A percentile compares a stretch with the other conserved stretches of the same genome.
phyloP scores from a whole-genome alignment of 2,888 invertebrate genomes.

The Panzeria rudis region DNA sequence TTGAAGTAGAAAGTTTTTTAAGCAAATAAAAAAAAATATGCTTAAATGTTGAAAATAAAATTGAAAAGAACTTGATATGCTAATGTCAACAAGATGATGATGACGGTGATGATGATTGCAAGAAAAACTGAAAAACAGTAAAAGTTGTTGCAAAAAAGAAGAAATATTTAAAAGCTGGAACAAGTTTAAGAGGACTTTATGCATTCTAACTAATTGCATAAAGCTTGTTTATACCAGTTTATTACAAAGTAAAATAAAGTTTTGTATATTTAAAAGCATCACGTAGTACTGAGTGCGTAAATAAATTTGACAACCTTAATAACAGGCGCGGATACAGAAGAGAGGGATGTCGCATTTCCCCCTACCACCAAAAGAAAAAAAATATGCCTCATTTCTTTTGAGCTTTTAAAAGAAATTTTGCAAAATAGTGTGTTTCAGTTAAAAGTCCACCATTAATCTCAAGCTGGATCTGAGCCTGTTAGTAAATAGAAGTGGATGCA shows the following conservation, averaged over 20 bases:
- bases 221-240: conserved; percentile 24
- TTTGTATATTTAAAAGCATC: background rate
- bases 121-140: background rate
- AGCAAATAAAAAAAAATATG: conserved; percentile 2
- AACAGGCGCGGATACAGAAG: too few relatives aligned
- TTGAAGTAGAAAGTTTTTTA: conserved; percentile 38
- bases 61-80: conserved; percentile 57
- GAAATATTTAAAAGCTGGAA: background rate
- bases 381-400: too few relatives aligned
- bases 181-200: conserved; percentile 19
- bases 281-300: background rate
- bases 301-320: background rate
- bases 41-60: conserved; percentile 48
- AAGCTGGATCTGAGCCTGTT: too few relatives aligned
- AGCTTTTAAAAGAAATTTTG: too few relatives aligned
- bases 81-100: conserved; percentile 62
- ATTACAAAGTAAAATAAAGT: background rate
- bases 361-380: too few relatives aligned
- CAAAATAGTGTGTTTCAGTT: too few relatives aligned
- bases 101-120: background rate
- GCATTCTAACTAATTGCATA: conserved; percentile 53
- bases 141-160: conserved; percentile 3
- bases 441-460: too few relatives aligned
- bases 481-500: too few relatives aligned
- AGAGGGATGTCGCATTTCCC: too few relatives aligned